Base-by-base conservation (phyloP, 2,113 vertebrate species). In the Bubo scandiacus region DNA sequence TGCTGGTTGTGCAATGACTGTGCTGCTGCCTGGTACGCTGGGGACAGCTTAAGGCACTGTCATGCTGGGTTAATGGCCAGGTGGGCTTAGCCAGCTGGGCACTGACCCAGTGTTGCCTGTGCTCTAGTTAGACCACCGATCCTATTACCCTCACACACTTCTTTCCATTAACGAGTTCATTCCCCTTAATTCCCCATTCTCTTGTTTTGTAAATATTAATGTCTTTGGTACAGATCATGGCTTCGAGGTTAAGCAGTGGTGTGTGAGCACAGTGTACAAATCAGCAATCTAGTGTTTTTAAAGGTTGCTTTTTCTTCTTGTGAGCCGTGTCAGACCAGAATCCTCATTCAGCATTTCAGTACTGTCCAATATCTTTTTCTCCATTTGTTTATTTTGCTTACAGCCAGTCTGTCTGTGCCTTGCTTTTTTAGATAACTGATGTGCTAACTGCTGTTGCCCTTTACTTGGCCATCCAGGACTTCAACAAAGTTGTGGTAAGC, bases 401-500 rank as follows among this genome's bases (percentile, higher is more conserved):
- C 58, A 65, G 12, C 59, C 51, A 30, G 12, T 65, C 43, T 81
- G n/a, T 86, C 23, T 87, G 0, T 90, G 42, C 55, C 20, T 95
- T 97, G 30, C 32, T 85, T 90, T 95, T 65, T 71, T 93, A 99
- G 99, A 86, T 99, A 85, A 99, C 99, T 40, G 99, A 99, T 95
- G 98, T 97, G 59, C 98, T 99, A 81, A 99, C 99, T 75, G 99
- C 99, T 34, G 94, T 99, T 92, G 99, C 99, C 70, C 98, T 99
- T 7, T 99, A 99, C 98, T 95, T 99, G 96, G 98, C 99, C n/a
- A 98, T 99, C 63, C 98, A 99, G 86, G 99, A 99, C 92, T 99
- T 99, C 98, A 99, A 99, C 98, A 99, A 99, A 96, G 98, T 98
- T 98, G 98, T 99, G 99, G 99, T 99, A 96, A 99, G 99, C 78